Base-by-base conservation (phyloP, 2,113 vertebrate species). In the Ranitomeya imitator region DNA sequence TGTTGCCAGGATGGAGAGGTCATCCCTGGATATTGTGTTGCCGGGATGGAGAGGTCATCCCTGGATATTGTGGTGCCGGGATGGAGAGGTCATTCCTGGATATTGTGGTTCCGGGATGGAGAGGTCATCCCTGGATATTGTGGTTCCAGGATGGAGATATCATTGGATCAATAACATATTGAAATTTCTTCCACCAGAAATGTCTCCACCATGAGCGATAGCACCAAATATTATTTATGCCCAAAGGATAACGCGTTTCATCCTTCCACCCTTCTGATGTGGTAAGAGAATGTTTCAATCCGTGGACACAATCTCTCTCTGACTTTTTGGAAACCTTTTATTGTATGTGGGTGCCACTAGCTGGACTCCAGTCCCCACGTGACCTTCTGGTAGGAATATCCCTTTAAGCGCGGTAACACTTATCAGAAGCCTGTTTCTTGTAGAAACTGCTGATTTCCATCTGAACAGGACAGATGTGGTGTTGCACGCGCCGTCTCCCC, bases 401-500 rank as follows among this genome's bases (percentile, higher is more conserved):
- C 67, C 69, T 73, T 37, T 73, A 73, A 73, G 69, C 16, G 18
- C 5, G 69, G 14, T 19, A 31, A 7, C 26, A 8, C 61, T 61
- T 16, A 61, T 15, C 12, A 61, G 59, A 71, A 8, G 14, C 2
- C 3, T 2, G 67, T 15, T 26, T 69, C 13, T 63, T 2, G 2
- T 71, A 73, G 31, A 73, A 37, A 71, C 23, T 21, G 65, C 65
- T 73, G 69, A 73, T 73, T 73, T 73, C 69, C 69, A 73, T 73
- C 13, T 73, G 69, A 73, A 73, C 69, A 73, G 69, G 69, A 73
- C 69, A 73, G 69, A 73, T 73, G 69, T 73, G 69, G 23, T 14
- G 69, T 13, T 31, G 23, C 23, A 0, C 23, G 26, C 69, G 26
- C 13, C 26, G 13, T 37, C 69, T 37, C 69, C 26, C 14, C 69